phyloP scores from a whole-genome alignment of 2,888 invertebrate species.

The Drosophila suboccidentalis region DNA sequence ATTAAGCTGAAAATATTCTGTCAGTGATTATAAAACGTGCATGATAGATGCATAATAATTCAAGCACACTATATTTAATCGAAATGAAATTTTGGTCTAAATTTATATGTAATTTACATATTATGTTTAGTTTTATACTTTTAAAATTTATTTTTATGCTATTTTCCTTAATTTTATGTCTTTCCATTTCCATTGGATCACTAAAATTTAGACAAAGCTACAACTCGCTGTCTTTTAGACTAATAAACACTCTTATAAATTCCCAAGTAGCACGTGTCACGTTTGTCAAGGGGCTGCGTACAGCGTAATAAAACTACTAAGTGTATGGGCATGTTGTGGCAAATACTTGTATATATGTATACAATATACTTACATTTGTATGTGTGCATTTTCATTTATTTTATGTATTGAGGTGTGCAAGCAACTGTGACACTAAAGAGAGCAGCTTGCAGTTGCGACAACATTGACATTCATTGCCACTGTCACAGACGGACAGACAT shows the following conservation, averaged over 20 bases:
- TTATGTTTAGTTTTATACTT: no score
- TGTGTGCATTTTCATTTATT: conserved; percentile 33
- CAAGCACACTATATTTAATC: no score
- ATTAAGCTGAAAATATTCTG: no score
- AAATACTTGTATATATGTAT: conserved; percentile 13
- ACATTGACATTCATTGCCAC: conserved; percentile 17
- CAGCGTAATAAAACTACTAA: conserved; percentile 71
- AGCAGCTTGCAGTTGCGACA: conserved; percentile 31
- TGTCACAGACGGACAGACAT: conserved; percentile 25
- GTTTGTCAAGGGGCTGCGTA: conserved; percentile 70
- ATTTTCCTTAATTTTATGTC: conserved; percentile 34
- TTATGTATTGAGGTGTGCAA: conserved; percentile 60
- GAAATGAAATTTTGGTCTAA: background rate
- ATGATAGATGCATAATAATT: no score
- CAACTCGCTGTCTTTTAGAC: conserved; percentile 49
- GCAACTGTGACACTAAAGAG: conserved; percentile 41
- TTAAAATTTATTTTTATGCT: background rate
- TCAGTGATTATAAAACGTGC: no score
- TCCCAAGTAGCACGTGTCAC: conserved; percentile 75
- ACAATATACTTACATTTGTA: conserved; percentile 23
- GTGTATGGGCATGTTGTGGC: conserved; percentile 72
- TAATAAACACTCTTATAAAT: conserved; percentile 79
- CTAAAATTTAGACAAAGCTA: conserved; percentile 45
- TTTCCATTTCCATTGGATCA: conserved; percentile 71
- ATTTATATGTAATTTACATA: no score